Evolutionary conservation across 1,140 invertebrate genomes (phyloP).

Genomic region (Heterodera schachtii): DNA sequence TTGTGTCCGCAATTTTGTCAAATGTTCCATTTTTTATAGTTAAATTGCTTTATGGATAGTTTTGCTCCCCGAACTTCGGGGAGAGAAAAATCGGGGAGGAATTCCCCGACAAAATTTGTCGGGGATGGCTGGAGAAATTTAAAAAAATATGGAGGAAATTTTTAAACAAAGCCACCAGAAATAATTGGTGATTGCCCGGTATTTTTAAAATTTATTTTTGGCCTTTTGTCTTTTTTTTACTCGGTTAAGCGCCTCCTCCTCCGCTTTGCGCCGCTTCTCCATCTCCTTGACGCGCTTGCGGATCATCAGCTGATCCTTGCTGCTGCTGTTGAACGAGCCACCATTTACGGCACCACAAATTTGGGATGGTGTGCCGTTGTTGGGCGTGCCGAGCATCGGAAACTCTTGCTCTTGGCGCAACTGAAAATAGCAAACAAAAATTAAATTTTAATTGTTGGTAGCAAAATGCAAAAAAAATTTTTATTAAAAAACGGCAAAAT

Average conservation of each 20-base stretch:
- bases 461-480: no score
- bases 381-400: neutral
- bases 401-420: conserved; percentile 26
- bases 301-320: conserved; percentile 18
- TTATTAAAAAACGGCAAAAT: no score
- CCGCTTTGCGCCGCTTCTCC: conserved; percentile 51
- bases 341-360: neutral
- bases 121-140: no score
- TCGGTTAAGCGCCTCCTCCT: conserved; percentile 59
- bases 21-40: no score
- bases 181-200: no score
- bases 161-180: neutral
- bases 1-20: no score
- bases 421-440: neutral
- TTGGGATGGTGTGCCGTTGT: conserved; percentile 12
- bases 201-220: neutral
- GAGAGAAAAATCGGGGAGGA: no score
- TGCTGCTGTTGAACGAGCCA: neutral
- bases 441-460: no score
- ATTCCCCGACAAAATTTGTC: no score
- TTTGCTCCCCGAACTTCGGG: neutral
- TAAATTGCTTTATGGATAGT: no score
- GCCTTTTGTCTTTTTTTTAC: conserved; percentile 26
- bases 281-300: conserved; percentile 55
- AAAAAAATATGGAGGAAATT: no score